Evolutionary conservation across 2,113 vertebrate genomes (phyloP).

Genomic region (Capreolus pygargus): DNA sequence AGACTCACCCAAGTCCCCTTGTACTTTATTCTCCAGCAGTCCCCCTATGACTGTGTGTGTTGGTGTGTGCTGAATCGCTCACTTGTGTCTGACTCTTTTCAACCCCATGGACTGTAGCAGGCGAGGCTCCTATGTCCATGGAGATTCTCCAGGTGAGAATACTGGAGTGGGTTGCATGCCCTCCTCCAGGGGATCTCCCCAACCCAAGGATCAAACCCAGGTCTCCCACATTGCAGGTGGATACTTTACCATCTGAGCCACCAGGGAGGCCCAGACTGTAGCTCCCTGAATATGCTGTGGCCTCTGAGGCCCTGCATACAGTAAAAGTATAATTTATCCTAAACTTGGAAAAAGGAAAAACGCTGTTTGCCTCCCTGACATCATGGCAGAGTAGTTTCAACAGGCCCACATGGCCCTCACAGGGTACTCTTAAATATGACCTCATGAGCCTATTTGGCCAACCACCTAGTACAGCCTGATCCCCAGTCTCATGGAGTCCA

Average conservation of each 20-base stretch:
- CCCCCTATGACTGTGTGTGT: background rate
- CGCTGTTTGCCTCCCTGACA: background rate
- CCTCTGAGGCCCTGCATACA: background rate
- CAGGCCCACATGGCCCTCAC: background rate
- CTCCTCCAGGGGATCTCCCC: background rate
- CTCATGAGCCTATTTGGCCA: background rate
- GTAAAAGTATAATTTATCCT: background rate
- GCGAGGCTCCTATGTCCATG: background rate
- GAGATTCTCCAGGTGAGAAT: background rate
- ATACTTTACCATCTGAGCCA: background rate
- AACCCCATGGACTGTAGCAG: background rate
- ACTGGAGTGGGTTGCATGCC: background rate
- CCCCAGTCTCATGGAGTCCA: background rate
- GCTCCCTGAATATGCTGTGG: background rate
- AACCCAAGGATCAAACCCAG: background rate
- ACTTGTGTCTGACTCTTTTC: background rate
- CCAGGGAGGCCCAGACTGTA: background rate
- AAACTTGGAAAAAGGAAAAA: background rate
- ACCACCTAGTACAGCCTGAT: background rate
- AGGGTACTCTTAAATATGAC: background rate
- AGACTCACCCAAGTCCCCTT: background rate
- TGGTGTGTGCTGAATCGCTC: background rate
- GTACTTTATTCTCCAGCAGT: background rate
- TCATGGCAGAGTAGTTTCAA: background rate
- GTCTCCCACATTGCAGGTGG: rapidly evolving